A percentile compares a stretch with the other conserved stretches of the same genome.
Evolutionary conservation across 2,113 vertebrate genomes (phyloP).

Genomic region (Poeciliopsis occidentalis): DNA sequence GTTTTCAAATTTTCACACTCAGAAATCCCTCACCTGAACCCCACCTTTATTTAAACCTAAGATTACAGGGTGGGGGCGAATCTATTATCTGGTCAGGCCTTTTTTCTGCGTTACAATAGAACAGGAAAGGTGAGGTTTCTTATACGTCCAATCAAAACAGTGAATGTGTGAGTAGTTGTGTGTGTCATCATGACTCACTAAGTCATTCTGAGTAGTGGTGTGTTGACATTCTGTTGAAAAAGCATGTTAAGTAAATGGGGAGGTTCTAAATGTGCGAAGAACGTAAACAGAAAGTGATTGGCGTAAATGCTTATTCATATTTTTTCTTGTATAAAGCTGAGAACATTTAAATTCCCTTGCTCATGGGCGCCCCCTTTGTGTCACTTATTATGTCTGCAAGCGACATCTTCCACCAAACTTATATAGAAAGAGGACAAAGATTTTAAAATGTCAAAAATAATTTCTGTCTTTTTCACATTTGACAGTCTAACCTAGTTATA

Average conservation of each 20-base stretch:
- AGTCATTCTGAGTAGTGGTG: neutral
- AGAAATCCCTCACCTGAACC: too few relatives aligned
- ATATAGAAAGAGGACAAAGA: neutral
- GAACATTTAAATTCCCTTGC: neutral
- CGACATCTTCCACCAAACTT: neutral
- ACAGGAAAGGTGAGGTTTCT: constrained; percentile 1
- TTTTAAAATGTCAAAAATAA: neutral
- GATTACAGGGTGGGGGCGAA: neutral
- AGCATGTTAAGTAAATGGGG: constrained; percentile 11
- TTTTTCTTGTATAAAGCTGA: neutral
- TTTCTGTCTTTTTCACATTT: neutral
- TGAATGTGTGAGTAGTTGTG: neutral
- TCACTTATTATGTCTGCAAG: neutral
- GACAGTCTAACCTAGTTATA: neutral
- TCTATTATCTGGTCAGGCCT: too few relatives aligned
- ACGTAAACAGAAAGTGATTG: too few relatives aligned
- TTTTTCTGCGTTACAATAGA: neutral
- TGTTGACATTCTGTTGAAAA: constrained; percentile 11
- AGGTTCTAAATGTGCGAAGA: too few relatives aligned
- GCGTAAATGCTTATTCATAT: too few relatives aligned
- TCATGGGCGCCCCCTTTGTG: neutral
- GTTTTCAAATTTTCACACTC: too few relatives aligned
- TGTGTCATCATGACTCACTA: neutral
- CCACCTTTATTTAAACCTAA: too few relatives aligned
- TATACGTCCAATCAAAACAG: neutral